These are phyloP conservation scores for Ifrita kowaldi DNA, from an alignment of 2,113 vertebrate species.

Conservation along the genomic window DNA sequence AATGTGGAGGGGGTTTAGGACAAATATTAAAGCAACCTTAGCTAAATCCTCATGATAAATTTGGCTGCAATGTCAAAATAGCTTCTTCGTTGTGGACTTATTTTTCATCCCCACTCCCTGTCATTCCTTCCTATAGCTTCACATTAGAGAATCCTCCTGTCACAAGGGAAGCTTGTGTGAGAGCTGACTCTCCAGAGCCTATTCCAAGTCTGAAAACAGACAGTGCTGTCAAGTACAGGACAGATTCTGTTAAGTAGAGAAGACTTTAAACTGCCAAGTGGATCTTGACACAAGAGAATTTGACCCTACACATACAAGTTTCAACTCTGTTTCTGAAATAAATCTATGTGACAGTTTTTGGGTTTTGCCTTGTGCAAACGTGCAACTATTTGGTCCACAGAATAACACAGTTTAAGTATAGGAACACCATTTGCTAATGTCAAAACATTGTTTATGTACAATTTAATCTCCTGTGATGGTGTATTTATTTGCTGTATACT, in stretches of 20 bases:
- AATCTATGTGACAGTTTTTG: background rate
- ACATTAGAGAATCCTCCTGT: background rate
- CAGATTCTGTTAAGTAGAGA: background rate
- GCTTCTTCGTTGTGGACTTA: background rate
- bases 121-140: background rate
- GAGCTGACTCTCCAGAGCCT: background rate
- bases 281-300: constrained; percentile 25
- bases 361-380: background rate
- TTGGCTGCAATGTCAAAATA: background rate
- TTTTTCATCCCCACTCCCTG: background rate
- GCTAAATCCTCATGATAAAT: background rate
- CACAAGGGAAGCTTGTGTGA: background rate
- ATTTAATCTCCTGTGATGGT: constrained; percentile 40
- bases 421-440: constrained; percentile 40
- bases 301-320: constrained; percentile 9
- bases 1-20: background rate
- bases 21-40: background rate
- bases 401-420: constrained; percentile 31
- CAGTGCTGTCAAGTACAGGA: background rate
- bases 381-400: background rate
- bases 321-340: constrained; percentile 20
- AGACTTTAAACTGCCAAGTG: background rate
- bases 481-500: constrained; percentile 69
- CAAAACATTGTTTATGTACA: constrained; percentile 40
- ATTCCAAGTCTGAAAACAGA: constrained; percentile 15